Percentiles rank a stretch among this genome's conserved stretches.
Conservation (phyloP, 2,888 invertebrate species). For the Zhuqinia jingwanae region DNA sequence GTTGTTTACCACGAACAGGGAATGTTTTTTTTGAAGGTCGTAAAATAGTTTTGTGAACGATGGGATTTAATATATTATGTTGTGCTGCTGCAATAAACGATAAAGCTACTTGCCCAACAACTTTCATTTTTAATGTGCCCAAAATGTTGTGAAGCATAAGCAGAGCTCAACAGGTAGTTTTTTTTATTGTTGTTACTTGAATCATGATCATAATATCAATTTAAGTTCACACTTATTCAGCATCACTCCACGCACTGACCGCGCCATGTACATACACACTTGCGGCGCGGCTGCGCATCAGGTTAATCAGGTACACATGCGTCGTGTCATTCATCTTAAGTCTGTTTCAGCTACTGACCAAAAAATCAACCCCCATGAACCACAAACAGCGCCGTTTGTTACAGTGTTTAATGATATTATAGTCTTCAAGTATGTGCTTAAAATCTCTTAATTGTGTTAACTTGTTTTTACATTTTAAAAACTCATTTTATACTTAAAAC, state of each 20-base stretch:
- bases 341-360: slow-evolving; percentile 23
- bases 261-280: background rate
- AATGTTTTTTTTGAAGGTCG: slow-evolving; percentile 41
- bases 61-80: slow-evolving; percentile 45
- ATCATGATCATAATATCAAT: too few species aligned
- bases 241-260: too few species aligned
- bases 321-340: background rate
- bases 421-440: background rate
- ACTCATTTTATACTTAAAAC: background rate
- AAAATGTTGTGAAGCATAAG: too few species aligned
- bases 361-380: background rate
- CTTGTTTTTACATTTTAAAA: slow-evolving; percentile 12
- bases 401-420: too few species aligned
- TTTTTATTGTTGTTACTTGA: too few species aligned
- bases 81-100: background rate
- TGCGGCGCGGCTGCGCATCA: too few species aligned
- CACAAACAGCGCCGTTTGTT: too few species aligned
- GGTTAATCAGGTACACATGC: slow-evolving; percentile 10
- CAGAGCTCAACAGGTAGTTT: slow-evolving; percentile 34
- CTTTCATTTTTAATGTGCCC: slow-evolving; percentile 62
- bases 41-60: slow-evolving; percentile 22
- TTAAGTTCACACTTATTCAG: too few species aligned
- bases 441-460: background rate
- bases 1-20: background rate
- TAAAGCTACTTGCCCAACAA: slow-evolving; percentile 58